A percentile compares a stretch with the other conserved stretches of the same genome.
Evolutionary conservation across 64 coral and sea anemone genomes (phyloP).

Genomic region (Platygyra sinensis): DNA sequence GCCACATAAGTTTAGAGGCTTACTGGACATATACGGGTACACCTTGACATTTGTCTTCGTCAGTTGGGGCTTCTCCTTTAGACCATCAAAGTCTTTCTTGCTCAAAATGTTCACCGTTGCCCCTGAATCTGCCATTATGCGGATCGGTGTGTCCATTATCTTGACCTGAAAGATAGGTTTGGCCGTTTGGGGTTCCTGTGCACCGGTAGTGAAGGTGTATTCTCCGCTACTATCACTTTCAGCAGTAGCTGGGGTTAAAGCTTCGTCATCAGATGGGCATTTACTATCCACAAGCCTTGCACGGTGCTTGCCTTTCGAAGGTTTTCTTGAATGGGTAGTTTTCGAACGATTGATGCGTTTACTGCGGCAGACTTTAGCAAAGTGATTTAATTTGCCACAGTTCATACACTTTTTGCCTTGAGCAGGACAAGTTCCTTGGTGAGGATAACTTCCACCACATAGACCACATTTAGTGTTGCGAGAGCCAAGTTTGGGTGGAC

Average conservation of each 20-base stretch:
- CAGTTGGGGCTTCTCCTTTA: conserved; percentile 60
- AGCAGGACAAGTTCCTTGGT: no score
- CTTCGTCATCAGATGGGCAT: conserved; percentile 2
- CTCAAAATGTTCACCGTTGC: conserved; percentile 72
- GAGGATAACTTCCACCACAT: no score
- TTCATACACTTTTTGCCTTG: no score
- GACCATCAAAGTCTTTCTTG: conserved; percentile 40
- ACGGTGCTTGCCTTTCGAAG: no score
- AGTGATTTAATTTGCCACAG: no score
- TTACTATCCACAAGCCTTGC: no score
- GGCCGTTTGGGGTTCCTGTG: conserved; percentile 26
- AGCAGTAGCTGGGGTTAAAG: background rate
- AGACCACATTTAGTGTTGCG: no score
- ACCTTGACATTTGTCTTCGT: conserved; percentile 41
- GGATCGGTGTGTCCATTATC: conserved; percentile 22
- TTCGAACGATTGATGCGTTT: no score
- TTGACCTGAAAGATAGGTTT: conserved; percentile 50
- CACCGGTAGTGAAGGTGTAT: conserved; percentile 24
- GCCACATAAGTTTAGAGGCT: conserved; percentile 50
- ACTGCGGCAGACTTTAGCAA: no score
- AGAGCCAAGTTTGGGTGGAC: no score
- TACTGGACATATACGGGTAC: conserved; percentile 43
- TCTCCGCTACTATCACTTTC: conserved; percentile 37
- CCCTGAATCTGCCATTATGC: conserved; percentile 65
- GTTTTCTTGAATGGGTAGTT: no score